Percentiles rank a stretch among this genome's conserved stretches.
Evolutionary conservation across 2,113 vertebrate species (phyloP).

Genomic region (Oenanthe melanoleuca): DNA sequence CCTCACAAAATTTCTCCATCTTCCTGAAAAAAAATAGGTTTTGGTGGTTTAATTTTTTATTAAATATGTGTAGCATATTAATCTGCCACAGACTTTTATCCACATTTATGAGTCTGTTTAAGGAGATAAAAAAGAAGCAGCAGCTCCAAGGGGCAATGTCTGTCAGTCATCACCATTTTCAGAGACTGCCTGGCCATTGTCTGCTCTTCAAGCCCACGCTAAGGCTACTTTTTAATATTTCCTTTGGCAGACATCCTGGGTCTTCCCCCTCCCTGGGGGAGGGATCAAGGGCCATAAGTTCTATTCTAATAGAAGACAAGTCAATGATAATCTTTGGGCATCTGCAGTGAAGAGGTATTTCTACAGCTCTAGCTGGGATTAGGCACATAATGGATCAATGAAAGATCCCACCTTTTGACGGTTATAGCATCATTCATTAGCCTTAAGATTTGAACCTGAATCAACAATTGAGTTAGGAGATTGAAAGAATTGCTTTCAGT

Average conservation of each 20-base stretch:
- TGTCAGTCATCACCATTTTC: neutral
- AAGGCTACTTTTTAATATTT: conserved; percentile 1
- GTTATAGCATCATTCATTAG: conserved; percentile 35
- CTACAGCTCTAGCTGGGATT: conserved; percentile 37
- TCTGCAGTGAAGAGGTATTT: conserved; percentile 33
- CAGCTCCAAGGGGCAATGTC: neutral
- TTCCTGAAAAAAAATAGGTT: neutral
- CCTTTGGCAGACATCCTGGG: neutral
- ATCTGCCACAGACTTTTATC: neutral
- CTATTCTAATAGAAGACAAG: conserved; percentile 21
- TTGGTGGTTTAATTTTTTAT: rapidly evolving
- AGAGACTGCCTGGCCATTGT: neutral
- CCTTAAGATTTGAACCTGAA: conserved; percentile 17
- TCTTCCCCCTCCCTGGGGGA: neutral
- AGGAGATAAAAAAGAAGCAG: neutral
- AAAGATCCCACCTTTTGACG: neutral
- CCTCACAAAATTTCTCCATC: neutral
- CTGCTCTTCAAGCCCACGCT: neutral
- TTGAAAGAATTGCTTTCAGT: neutral
- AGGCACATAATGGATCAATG: conserved; percentile 44
- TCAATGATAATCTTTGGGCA: conserved; percentile 35
- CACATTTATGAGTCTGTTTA: neutral
- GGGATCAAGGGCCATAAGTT: neutral
- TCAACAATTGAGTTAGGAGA: conserved; percentile 44
- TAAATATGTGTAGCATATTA: neutral